Evolutionary conservation across 2,888 invertebrate genomes (phyloP).

Genomic region (Lacanobia wlatinum): DNA sequence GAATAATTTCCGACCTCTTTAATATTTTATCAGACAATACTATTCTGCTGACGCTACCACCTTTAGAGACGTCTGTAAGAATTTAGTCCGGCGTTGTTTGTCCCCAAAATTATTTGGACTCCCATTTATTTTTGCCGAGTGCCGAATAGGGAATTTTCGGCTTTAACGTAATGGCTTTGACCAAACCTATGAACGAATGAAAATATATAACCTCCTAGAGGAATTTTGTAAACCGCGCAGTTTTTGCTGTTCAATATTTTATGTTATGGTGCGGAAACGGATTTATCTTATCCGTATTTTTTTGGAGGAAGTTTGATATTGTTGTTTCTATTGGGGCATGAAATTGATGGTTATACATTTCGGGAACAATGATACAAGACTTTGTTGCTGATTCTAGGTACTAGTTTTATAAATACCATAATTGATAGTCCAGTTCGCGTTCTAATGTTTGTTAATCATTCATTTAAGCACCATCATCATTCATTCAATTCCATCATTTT

Average conservation of each 20-base stretch:
- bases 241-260: constrained; percentile 56
- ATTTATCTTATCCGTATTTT: constrained; percentile 35
- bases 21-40: neutral
- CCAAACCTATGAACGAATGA: constrained; percentile 60
- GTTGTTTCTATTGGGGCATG: neutral
- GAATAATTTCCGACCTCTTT: too few species aligned
- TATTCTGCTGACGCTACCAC: constrained; percentile 43
- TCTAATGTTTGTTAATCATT: too few species aligned
- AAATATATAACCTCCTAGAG: constrained; percentile 59
- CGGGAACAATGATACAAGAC: neutral
- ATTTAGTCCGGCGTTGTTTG: constrained; percentile 63
- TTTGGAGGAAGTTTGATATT: neutral
- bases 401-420: too few species aligned
- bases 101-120: constrained; percentile 66
- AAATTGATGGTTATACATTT: constrained; percentile 11
- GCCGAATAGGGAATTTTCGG: constrained; percentile 67
- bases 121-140: constrained; percentile 63
- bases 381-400: neutral
- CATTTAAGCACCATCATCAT: too few species aligned
- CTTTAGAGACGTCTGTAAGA: constrained; percentile 56
- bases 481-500: too few species aligned
- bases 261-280: constrained; percentile 23
- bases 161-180: constrained; percentile 63
- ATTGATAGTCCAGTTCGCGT: too few species aligned
- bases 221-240: constrained; percentile 29